A percentile compares a stretch with the other conserved stretches of the same genome.
Conservation (phyloP, 2,888 invertebrate species). For the Electrophaes corylata region DNA sequence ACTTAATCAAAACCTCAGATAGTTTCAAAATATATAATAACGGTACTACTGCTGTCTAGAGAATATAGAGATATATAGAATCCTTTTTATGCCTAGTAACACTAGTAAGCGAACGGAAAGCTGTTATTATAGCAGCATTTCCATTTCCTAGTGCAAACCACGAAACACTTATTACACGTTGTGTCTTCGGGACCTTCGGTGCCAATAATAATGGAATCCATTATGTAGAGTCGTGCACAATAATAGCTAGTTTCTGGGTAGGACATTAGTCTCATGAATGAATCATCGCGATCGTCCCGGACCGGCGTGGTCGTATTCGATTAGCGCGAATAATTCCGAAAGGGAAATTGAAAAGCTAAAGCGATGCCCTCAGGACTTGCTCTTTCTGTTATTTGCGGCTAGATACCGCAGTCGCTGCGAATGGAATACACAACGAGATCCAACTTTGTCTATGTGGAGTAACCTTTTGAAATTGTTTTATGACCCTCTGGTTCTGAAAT, state of each 20-base stretch:
- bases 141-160: constrained; percentile 24
- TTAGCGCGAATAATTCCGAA: constrained; percentile 83
- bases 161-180: constrained; percentile 22
- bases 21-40: neutral
- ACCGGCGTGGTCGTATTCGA: constrained; percentile 76
- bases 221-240: constrained; percentile 41
- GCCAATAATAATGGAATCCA: constrained; percentile 32
- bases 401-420: constrained; percentile 60
- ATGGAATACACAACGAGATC: constrained; percentile 73
- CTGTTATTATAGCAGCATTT: neutral
- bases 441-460: constrained; percentile 40
- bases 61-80: neutral
- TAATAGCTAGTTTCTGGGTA: constrained; percentile 69
- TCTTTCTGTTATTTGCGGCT: constrained; percentile 82
- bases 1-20: neutral
- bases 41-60: no score
- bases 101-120: neutral
- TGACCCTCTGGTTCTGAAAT: constrained; percentile 5
- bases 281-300: constrained; percentile 75
- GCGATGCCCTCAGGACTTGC: constrained; percentile 82
- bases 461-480: constrained; percentile 31
- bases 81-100: neutral
- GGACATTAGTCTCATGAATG: constrained; percentile 82
- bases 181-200: constrained; percentile 20
- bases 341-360: constrained; percentile 84